Evolutionary conservation across 2,888 invertebrate species (phyloP).

Genomic region (Spisula subtruncata): DNA sequence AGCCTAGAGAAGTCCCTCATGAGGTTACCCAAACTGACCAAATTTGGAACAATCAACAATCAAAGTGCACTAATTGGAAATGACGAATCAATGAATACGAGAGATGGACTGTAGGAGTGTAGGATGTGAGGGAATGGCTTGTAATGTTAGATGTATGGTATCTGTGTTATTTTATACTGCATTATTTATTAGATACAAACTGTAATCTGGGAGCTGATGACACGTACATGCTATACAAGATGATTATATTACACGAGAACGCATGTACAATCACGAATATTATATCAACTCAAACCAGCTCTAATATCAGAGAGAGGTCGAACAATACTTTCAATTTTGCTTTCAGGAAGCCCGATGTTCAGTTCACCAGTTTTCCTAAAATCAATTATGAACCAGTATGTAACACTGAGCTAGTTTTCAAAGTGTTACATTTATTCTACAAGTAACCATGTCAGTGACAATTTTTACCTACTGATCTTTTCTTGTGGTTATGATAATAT

Average conservation of each 20-base stretch:
- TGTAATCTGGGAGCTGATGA: not conserved
- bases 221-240: slow-evolving; percentile 18
- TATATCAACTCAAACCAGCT: not conserved
- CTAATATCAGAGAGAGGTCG: not conserved
- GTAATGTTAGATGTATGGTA: not conserved
- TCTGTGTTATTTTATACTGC: slow-evolving; percentile 4
- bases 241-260: not conserved
- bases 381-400: too few species aligned
- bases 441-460: too few species aligned
- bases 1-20: too few species aligned
- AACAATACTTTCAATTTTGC: too few species aligned
- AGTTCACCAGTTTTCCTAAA: too few species aligned
- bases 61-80: slow-evolving; percentile 1
- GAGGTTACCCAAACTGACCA: not conserved
- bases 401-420: too few species aligned
- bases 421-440: too few species aligned
- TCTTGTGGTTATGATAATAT: too few species aligned
- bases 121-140: not conserved
- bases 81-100: not conserved
- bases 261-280: not conserved
- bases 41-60: not conserved
- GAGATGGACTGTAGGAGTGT: not conserved
- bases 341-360: too few species aligned
- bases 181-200: slow-evolving; percentile 40
- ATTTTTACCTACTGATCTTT: too few species aligned